Evolutionary conservation across 2,113 vertebrate genomes (phyloP).

Genomic region (Amazona vittata): DNA sequence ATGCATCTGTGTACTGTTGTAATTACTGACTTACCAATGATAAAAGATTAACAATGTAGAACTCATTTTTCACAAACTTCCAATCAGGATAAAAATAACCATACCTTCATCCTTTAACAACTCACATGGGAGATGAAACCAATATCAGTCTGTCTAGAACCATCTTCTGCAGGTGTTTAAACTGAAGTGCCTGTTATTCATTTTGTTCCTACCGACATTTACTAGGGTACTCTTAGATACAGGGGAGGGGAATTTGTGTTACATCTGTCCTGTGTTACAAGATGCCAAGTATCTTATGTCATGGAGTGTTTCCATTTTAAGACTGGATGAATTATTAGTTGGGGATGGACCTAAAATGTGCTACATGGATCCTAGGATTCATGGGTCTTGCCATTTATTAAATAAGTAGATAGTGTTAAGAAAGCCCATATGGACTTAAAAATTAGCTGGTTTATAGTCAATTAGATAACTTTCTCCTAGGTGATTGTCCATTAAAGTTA

Average conservation of each 20-base stretch:
- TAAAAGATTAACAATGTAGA: too few species aligned
- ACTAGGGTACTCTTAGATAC: neutral
- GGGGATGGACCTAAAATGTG: neutral
- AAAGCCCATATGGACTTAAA: neutral
- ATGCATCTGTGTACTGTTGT: neutral
- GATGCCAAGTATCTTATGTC: neutral
- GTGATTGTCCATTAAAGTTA: neutral
- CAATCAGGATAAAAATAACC: neutral
- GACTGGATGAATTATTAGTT: neutral
- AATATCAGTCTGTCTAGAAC: neutral
- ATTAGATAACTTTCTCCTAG: neutral
- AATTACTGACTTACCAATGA: too few species aligned
- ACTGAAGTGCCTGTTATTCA: neutral
- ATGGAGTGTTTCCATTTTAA: neutral
- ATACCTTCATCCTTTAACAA: neutral
- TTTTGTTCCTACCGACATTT: neutral
- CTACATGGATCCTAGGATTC: neutral
- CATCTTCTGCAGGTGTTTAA: neutral
- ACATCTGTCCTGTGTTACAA: neutral
- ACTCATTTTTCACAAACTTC: neutral
- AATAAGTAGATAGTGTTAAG: neutral
- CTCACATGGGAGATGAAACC: neutral
- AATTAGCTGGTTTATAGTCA: neutral
- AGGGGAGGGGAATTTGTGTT: neutral
- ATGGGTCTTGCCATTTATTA: neutral